Evolutionary conservation across 2,113 vertebrate genomes (phyloP).

Genomic region (Marcusenius ussheri): DNA sequence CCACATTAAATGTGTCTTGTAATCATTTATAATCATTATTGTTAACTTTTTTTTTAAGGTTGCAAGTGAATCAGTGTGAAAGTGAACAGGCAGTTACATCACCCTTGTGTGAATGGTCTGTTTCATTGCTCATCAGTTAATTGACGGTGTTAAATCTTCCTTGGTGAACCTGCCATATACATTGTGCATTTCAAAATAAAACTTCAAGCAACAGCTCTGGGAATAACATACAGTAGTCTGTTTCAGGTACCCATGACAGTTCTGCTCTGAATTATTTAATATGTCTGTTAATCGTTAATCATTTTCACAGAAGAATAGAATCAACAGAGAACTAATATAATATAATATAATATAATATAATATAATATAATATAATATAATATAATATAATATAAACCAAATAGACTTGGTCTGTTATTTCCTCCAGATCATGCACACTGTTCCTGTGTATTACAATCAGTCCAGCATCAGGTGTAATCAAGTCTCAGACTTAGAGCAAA

Average conservation of each 20-base stretch:
- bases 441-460: background rate
- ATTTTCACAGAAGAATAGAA: background rate
- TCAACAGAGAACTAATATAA: background rate
- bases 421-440: background rate
- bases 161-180: background rate
- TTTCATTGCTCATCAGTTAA: background rate
- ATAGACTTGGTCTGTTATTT: background rate
- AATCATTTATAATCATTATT: background rate
- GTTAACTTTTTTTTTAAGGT: background rate
- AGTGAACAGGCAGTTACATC: background rate
- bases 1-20: background rate
- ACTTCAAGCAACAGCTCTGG: background rate
- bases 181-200: background rate
- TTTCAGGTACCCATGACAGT: background rate
- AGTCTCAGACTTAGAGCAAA: background rate
- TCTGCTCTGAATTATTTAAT: background rate
- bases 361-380: too few relatives aligned
- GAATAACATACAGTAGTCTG: background rate
- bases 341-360: background rate
- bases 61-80: slow-evolving; percentile 3
- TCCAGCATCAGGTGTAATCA: background rate
- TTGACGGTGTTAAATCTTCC: background rate
- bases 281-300: background rate
- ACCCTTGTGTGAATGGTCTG: background rate
- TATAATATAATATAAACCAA: background rate